phyloP scores from a whole-genome alignment of 2,113 vertebrate genomes.

The Amazona vittata region DNA sequence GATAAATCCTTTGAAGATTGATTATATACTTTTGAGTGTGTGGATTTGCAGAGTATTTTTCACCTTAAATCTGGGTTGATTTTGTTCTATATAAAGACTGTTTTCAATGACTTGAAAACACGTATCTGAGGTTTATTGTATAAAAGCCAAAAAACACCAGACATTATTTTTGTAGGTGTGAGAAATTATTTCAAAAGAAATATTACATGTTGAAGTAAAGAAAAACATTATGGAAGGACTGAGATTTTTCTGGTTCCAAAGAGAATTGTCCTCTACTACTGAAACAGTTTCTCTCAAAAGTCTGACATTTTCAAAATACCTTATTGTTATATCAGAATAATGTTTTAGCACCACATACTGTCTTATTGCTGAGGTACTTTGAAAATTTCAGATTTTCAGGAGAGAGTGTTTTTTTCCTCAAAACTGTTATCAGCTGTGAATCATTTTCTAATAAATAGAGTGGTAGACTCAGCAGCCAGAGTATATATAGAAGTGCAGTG shows the following conservation, averaged over 20 bases:
- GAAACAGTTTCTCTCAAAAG: not conserved
- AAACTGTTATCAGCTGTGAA: not conserved
- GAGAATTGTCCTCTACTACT: not conserved
- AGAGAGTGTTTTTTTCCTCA: accelerated
- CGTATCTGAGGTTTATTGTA: not conserved
- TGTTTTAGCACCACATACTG: not conserved
- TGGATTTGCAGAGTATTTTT: not conserved
- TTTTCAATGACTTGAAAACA: not conserved
- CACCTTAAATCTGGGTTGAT: not conserved
- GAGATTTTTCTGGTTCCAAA: not conserved
- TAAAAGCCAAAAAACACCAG: not conserved
- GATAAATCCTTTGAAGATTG: not conserved
- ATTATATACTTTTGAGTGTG: not conserved
- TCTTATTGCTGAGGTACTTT: not conserved
- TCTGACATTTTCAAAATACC: not conserved
- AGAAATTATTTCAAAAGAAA: not conserved
- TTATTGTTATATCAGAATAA: not conserved
- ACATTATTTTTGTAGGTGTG: not conserved
- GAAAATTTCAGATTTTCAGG: not conserved
- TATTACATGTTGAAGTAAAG: not conserved
- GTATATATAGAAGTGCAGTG: not conserved
- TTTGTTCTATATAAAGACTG: not conserved
- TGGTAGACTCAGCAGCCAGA: accelerated
- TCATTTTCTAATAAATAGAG: not conserved
- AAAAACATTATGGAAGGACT: not conserved